phyloP scores from a whole-genome alignment of 2,797 vertebrate genomes.

The Heliangelus exortis region DNA sequence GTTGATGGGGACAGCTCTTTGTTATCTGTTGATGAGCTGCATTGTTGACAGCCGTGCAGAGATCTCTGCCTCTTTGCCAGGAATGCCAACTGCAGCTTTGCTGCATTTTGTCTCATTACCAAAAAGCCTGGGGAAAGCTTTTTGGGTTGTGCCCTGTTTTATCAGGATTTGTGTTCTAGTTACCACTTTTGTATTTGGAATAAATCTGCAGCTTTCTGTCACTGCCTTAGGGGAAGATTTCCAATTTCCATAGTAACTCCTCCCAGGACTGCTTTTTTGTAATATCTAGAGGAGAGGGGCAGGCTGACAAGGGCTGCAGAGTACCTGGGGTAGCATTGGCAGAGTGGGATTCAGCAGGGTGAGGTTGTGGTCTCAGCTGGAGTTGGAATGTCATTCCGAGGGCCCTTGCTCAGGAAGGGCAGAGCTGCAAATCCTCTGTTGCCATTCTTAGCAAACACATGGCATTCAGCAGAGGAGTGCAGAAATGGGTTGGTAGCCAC shows the following conservation, averaged over 20 bases:
- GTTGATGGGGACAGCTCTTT: background rate
- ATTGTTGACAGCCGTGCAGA: accelerated
- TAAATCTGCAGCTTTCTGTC: slow-evolving; percentile 12
- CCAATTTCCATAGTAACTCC: slow-evolving; percentile 64
- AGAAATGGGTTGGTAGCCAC: background rate
- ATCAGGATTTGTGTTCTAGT: background rate
- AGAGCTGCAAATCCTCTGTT: background rate
- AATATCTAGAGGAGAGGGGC: background rate
- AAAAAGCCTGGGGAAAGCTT: background rate
- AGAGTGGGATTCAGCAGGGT: accelerated
- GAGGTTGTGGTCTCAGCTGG: background rate
- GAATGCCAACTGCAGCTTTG: background rate
- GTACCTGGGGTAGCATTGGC: accelerated
- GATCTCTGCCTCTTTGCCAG: background rate
- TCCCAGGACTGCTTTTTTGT: background rate
- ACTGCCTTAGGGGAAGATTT: slow-evolving; percentile 24
- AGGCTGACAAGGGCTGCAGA: background rate
- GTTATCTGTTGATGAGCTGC: accelerated
- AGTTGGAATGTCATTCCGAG: background rate
- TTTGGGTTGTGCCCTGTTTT: background rate
- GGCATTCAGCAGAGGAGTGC: background rate
- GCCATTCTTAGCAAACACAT: background rate
- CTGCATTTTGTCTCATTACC: background rate
- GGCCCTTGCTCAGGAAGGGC: background rate
- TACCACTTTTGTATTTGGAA: background rate